phyloP scores from a whole-genome alignment of 2,113 vertebrate species.

The Malurus alboscapulatus region DNA sequence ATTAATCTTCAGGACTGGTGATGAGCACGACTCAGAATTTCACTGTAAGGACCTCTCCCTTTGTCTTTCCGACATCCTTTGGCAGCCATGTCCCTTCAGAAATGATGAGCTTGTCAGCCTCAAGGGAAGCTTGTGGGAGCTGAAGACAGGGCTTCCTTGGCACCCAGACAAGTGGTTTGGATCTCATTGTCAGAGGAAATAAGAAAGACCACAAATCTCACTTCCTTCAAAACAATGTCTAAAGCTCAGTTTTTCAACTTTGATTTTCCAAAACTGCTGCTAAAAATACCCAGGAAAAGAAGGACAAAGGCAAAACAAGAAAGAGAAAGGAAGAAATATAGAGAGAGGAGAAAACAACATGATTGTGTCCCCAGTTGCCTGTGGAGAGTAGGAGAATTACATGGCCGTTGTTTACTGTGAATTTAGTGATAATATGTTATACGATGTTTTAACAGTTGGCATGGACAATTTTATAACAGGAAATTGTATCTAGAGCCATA shows the following conservation, averaged over 20 bases:
- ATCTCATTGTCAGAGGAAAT: not conserved
- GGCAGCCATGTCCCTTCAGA: not conserved
- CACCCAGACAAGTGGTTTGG: not conserved
- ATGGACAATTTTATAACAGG: not conserved
- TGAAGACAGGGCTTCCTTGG: not conserved
- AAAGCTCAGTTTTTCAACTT: not conserved
- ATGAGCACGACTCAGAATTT: not conserved
- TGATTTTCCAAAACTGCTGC: not conserved
- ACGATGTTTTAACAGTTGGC: not conserved
- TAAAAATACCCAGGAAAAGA: not conserved
- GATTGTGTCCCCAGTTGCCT: not conserved
- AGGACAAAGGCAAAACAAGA: not conserved
- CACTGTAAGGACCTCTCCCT: not conserved
- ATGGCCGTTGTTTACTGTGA: not conserved
- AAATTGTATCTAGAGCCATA: not conserved
- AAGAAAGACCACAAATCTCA: not conserved
- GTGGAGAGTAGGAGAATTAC: not conserved
- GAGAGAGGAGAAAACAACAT: not conserved
- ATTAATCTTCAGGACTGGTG: not conserved
- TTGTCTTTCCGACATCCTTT: not conserved
- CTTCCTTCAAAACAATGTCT: not conserved
- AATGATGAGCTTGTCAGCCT: constrained; percentile 8
- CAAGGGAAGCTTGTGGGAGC: not conserved
- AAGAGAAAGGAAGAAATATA: not conserved
- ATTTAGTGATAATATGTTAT: not conserved